Percentiles rank a stretch among this genome's conserved stretches.
These are phyloP conservation scores for Andrena haemorrhoa DNA, from an alignment of 2,888 invertebrate species.

Conservation along the genomic window DNA sequence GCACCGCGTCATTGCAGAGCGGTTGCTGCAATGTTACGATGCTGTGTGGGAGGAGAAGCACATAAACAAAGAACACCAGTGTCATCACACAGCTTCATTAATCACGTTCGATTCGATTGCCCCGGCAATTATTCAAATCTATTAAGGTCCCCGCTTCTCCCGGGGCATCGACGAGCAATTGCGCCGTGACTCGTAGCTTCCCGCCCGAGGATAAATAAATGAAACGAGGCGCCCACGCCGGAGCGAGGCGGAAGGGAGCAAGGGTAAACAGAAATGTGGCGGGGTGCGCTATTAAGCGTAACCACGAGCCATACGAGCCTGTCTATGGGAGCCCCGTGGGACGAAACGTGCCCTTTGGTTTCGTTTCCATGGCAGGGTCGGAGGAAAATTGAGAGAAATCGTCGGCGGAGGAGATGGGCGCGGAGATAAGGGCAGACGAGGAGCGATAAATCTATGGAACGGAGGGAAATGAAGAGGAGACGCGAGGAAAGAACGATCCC, in stretches of 20 bases:
- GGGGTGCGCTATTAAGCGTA: constrained; percentile 43
- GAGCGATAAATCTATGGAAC: background rate
- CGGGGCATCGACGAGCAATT: too few relatives aligned
- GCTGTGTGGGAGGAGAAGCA: too few relatives aligned
- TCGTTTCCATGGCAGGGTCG: constrained; percentile 5
- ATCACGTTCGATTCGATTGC: background rate
- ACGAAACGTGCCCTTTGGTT: constrained; percentile 3
- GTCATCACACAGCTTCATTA: background rate
- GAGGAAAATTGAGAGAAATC: constrained; percentile 13
- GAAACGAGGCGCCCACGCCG: background rate
- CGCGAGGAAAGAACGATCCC: background rate
- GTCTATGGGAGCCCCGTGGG: constrained; percentile 22
- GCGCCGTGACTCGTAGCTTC: too few relatives aligned
- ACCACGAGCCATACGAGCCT: constrained; percentile 25
- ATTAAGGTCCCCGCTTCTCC: background rate
- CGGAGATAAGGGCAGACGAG: constrained; percentile 4
- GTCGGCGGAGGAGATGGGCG: background rate
- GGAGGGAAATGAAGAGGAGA: background rate
- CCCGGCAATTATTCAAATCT: constrained; percentile 15
- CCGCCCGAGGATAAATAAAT: background rate
- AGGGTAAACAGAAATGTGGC: constrained; percentile 10
- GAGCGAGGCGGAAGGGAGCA: background rate
- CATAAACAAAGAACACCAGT: too few relatives aligned
- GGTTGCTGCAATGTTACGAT: too few relatives aligned
- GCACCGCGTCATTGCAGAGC: too few relatives aligned